Base-by-base conservation (phyloP, 1,140 invertebrate species). In the Pseudobourletiella spinata region DNA sequence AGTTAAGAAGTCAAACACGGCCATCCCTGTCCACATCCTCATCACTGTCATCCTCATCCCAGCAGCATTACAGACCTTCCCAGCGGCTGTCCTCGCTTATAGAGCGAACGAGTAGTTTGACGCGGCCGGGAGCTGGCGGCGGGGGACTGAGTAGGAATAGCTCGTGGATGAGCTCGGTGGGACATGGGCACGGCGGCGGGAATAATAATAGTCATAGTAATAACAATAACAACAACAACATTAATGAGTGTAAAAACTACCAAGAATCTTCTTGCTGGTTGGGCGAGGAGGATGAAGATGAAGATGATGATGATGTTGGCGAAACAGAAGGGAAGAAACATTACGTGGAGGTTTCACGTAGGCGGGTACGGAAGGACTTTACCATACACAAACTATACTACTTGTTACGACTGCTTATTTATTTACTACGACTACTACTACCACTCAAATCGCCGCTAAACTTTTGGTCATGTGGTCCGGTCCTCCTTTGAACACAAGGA, bases 321-420 rank as follows among this genome's bases (percentile, higher is more conserved):
- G n/a, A n/a, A n/a, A 39, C n/a, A 11, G 48, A 51, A 18, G 20
- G 14, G 28, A 24, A 51, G 28, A 24, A 51, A 51, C 14, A 51
- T 22, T 26, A 51, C 52, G 28, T 55, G 29, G 29, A 54, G 50
- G 50, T 30, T 8, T 54, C 4, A 32, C 29, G 52, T 55, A 35
- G 52, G 52, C 52, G 52, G 52, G 32, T 55, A 39, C 32, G 52
- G 52, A 55, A 55, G 29, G 50, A 8, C 32, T 39, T n/a, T n/a
- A n/a, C n/a, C n/a, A n/a, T n/a, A n/a, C n/a, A n/a, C n/a, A n/a
- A 14, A 42, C 18, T 14, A 18, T 42, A 42, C 14, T 42, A 14
- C 35, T 42, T 42, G 35, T 42, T 14, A n/a, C n/a, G n/a, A n/a
- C n/a, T n/a, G n/a, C n/a, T n/a, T n/a, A n/a, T n/a, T n/a, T n/a